Conservation (phyloP, 2,797 vertebrate genomes). For the Halcyon leucocephala region DNA sequence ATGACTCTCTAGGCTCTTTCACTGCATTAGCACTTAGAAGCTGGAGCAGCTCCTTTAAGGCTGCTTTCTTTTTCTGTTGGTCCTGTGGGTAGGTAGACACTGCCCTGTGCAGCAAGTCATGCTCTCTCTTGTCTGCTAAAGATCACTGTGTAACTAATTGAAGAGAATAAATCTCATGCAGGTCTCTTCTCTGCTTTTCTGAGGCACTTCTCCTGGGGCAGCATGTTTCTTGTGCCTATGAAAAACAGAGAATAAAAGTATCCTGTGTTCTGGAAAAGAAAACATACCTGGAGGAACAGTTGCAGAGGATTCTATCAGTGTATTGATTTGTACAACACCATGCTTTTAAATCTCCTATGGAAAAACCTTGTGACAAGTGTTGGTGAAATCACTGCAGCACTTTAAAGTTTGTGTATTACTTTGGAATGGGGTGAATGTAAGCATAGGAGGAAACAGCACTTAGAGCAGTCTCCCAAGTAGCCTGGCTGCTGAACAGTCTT, state of each 20-base stretch:
- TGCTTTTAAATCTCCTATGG: not conserved
- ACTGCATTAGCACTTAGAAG: not conserved
- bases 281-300: not conserved
- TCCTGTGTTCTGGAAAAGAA: not conserved
- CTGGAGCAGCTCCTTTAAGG: not conserved
- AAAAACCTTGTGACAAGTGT: not conserved
- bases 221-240: not conserved
- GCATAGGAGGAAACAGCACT: not conserved
- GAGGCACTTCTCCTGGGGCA: not conserved
- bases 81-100: not conserved
- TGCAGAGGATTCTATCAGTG: not conserved
- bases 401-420: constrained; percentile 4
- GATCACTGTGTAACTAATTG: not conserved
- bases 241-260: not conserved
- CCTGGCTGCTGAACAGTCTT: not conserved
- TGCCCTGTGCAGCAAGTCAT: not conserved
- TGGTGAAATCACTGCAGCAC: constrained; percentile 18
- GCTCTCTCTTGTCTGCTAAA: not conserved
- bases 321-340: not conserved
- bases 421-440: not conserved
- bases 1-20: not conserved
- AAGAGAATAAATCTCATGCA: not conserved
- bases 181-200: not conserved
- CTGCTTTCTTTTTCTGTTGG: not conserved
- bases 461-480: not conserved